Percentiles rank a stretch among this genome's conserved stretches.
Evolutionary conservation across 2,888 invertebrate species (phyloP).

Genomic region (Aleiodes alternator): DNA sequence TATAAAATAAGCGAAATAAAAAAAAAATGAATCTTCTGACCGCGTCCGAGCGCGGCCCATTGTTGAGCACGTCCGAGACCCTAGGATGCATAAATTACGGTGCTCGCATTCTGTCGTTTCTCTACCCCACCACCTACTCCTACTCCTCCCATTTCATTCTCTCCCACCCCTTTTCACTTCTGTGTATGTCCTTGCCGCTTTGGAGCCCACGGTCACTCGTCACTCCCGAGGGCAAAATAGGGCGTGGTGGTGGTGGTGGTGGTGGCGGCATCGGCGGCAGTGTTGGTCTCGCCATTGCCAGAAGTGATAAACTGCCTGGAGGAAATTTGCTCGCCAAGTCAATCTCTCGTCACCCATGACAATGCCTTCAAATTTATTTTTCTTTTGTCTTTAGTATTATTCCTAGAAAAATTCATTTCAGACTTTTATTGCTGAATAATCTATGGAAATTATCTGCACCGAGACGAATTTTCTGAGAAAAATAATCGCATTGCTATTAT

Average conservation of each 20-base stretch:
- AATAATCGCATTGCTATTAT: no score
- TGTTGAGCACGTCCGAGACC: constrained; percentile 37
- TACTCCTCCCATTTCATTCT: constrained; percentile 16
- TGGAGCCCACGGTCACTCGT: constrained; percentile 47
- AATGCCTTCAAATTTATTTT: not conserved
- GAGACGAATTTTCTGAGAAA: no score
- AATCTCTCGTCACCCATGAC: constrained; percentile 17
- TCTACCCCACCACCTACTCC: constrained; percentile 41
- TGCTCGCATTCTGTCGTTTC: constrained; percentile 48
- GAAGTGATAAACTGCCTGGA: constrained; percentile 57
- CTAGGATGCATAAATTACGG: constrained; percentile 58
- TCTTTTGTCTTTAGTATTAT: not conserved
- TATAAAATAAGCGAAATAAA: not conserved
- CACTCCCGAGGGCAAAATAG: constrained; percentile 56
- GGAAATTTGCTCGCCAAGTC: constrained; percentile 48
- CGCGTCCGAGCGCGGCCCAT: constrained; percentile 28
- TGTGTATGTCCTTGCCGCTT: constrained; percentile 29
- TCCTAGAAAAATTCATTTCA: no score
- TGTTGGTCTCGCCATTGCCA: constrained; percentile 47
- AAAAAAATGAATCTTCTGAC: constrained; percentile 41
- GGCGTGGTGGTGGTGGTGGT: constrained; percentile 47
- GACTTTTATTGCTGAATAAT: no score
- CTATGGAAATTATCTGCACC: no score
- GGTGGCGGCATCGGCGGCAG: no score
- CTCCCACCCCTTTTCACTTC: constrained; percentile 28